Conservation (phyloP, 2,888 invertebrate species). For the Marronus borbonicus region DNA sequence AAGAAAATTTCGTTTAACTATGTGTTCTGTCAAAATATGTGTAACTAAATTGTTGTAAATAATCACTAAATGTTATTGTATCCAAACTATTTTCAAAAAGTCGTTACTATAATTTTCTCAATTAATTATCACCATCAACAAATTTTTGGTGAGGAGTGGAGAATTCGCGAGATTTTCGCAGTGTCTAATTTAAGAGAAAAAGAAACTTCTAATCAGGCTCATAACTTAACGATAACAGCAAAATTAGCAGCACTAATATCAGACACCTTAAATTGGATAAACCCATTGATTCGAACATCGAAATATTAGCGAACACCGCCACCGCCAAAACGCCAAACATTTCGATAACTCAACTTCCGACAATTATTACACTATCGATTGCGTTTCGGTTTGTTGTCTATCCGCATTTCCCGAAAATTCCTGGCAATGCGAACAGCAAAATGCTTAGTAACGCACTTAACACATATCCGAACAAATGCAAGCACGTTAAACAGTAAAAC, state of each 20-base stretch:
- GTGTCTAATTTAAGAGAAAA: too few relatives aligned
- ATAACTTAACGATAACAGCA: too few relatives aligned
- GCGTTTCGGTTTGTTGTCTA: constrained; percentile 12
- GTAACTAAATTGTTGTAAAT: too few relatives aligned
- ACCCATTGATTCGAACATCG: not conserved
- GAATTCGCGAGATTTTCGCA: too few relatives aligned
- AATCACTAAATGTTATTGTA: too few relatives aligned
- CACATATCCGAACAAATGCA: not conserved
- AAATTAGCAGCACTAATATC: not conserved
- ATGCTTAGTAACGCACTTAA: not conserved
- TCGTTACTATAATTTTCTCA: too few relatives aligned
- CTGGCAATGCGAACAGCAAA: not conserved
- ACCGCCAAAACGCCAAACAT: constrained; percentile 20
- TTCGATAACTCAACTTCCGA: constrained; percentile 21
- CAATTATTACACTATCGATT: constrained; percentile 20
- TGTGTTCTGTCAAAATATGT: too few relatives aligned
- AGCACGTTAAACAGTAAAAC: constrained; percentile 6
- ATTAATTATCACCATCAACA: too few relatives aligned
- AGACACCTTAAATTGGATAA: not conserved
- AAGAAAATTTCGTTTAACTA: too few relatives aligned
- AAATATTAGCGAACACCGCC: constrained; percentile 2
- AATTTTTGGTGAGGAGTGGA: too few relatives aligned
- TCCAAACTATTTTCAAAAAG: too few relatives aligned
- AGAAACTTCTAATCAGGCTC: too few relatives aligned
- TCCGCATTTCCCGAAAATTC: constrained; percentile 1